Conservation (phyloP, 2,888 invertebrate species). For the Lydus trimaculatus region DNA sequence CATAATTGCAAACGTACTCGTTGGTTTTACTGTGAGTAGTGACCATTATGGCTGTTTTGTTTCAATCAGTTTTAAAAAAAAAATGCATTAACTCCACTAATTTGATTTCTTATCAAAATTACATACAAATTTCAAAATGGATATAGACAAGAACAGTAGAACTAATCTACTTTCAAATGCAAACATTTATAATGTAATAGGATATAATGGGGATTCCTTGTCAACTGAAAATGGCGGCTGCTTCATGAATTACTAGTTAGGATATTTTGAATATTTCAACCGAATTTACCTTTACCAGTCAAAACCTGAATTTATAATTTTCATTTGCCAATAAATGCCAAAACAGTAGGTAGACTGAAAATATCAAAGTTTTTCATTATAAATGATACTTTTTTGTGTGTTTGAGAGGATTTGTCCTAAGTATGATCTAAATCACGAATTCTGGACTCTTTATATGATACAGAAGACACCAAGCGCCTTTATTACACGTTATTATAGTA, state of each 20-base stretch:
- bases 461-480: slow-evolving; percentile 52
- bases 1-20: slow-evolving; percentile 34
- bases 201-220: slow-evolving; percentile 56
- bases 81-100: no score
- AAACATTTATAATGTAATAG: slow-evolving; percentile 53
- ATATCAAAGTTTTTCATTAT: neutral
- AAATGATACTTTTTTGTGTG: slow-evolving; percentile 3
- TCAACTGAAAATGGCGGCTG: slow-evolving; percentile 32
- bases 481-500: slow-evolving; percentile 60
- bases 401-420: slow-evolving; percentile 42
- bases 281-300: slow-evolving; percentile 13
- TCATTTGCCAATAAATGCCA: slow-evolving; percentile 3
- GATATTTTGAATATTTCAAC: slow-evolving; percentile 46
- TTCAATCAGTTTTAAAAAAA: neutral
- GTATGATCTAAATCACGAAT: slow-evolving; percentile 52
- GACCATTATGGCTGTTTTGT: neutral
- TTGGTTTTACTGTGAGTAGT: neutral
- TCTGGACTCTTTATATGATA: slow-evolving; percentile 47
- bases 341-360: no score
- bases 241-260: slow-evolving; percentile 48
- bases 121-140: neutral
- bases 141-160: neutral
- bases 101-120: neutral
- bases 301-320: slow-evolving; percentile 21
- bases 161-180: slow-evolving; percentile 36